Base-by-base conservation (phyloP, 2,113 vertebrate species). In the Stigmatopora argus region DNA sequence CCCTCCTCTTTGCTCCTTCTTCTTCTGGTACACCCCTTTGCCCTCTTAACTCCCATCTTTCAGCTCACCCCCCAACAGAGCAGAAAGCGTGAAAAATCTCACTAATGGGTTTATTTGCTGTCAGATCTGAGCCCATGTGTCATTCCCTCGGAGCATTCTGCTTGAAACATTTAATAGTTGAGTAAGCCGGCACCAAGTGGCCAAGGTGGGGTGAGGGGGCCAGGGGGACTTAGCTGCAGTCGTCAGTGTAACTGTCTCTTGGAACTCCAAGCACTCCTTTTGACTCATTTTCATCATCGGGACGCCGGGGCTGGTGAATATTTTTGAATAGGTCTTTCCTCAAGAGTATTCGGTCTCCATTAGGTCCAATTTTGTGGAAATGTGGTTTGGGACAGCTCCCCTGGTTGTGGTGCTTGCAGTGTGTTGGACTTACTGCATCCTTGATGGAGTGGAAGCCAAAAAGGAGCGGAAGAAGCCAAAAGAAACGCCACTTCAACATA, bases 101-200 rank as follows among this genome's bases (percentile, higher is more conserved):
- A 89, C 88, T 91, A 85, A 92, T 92, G 92, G 92, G 87, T 89
- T 83, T 89, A 89, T 91, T 90, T 87, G 88, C 87, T 91, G 87
- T 92, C 91, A 93, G 90, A 89, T 88, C 91, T 23, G 77, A 71
- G 78, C 85, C 64, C 80, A 90, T 86, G 88, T 92, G 88, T 90
- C 88, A 86, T 83, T 91, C 86, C 87, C 87, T 78, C 80, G 89
- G 91, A 90, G 81, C 73, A 59, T 87, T 90, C 81, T 85, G 78
- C 86, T 91, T 89, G 88, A 88, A 69, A 76, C 78, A 85, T 90
- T 92, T 92, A 89, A 89, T 89, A 91, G 90, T 78, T 83, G 88
- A 92, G 90, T 90, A 90, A 90, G 65, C 82, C 86, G 85, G 60
- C 70, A 41, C 26, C 63, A 64, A 48, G 63, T 51, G 63, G 62